Conservation (phyloP, 2,113 vertebrate species). For the Plectropomus leopardus region DNA sequence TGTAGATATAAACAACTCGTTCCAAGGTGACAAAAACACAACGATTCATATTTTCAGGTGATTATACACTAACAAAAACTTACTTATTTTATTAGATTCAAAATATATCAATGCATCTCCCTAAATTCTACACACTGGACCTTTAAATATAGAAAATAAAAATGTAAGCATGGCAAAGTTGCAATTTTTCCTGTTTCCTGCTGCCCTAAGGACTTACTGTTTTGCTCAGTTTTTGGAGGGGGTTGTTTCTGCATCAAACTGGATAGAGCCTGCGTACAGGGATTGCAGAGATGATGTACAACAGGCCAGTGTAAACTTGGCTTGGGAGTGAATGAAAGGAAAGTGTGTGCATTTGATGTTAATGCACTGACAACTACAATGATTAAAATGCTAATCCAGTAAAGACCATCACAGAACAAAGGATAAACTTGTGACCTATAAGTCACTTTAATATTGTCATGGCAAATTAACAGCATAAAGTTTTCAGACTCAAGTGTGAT, state of each 20-base stretch:
- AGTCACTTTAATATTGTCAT: background rate
- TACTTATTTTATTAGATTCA: too few relatives aligned
- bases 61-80: too few relatives aligned
- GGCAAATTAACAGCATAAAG: background rate
- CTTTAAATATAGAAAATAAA: background rate
- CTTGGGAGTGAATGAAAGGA: background rate
- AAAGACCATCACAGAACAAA: too few relatives aligned
- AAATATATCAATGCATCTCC: too few relatives aligned
- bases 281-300: background rate
- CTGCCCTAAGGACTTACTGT: too few relatives aligned
- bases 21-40: too few relatives aligned
- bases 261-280: background rate
- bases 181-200: too few relatives aligned
- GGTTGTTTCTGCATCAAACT: background rate
- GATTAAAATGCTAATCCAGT: background rate
- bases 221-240: too few relatives aligned
- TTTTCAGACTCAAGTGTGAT: slow-evolving; percentile 12
- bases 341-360: background rate
- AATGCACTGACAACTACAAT: background rate
- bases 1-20: too few relatives aligned
- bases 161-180: background rate
- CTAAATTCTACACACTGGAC: too few relatives aligned
- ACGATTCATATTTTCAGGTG: too few relatives aligned
- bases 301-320: background rate
- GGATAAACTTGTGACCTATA: background rate